These are phyloP conservation scores for Rhinoptilus africanus DNA, from an alignment of 2,113 vertebrate species.

Conservation along the genomic window DNA sequence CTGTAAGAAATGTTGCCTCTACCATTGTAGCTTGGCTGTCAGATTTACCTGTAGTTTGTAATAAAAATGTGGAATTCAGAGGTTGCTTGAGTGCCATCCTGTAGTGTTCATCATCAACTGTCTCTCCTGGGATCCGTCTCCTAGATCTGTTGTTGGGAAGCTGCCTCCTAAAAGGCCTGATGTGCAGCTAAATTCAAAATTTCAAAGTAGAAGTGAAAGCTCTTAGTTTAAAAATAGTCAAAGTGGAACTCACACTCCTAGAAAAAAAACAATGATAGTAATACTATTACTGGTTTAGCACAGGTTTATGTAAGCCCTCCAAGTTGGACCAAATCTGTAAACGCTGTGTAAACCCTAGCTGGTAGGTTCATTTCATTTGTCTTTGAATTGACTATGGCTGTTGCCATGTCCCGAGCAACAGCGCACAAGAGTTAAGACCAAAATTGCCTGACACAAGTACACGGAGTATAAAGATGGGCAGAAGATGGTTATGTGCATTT, in stretches of 20 bases:
- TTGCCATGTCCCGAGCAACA: not conserved
- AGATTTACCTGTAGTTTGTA: not conserved
- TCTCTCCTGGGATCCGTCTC: not conserved
- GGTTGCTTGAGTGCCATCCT: not conserved
- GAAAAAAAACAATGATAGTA: not conserved
- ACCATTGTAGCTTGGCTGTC: not conserved
- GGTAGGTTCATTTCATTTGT: not conserved
- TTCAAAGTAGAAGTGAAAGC: not conserved
- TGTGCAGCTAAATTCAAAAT: not conserved
- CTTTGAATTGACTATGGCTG: not conserved
- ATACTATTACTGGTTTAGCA: not conserved
- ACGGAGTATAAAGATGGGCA: not conserved
- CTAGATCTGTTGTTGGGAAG: not conserved
- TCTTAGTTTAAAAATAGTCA: not conserved
- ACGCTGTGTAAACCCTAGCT: not conserved
- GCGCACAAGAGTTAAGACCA: not conserved
- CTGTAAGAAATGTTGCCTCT: not conserved
- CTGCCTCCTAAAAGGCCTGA: not conserved
- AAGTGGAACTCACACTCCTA: not conserved
- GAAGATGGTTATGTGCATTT: not conserved
- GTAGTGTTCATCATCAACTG: not conserved
- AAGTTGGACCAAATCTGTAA: not conserved
- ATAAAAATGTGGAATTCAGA: not conserved
- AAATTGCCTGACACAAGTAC: not conserved
- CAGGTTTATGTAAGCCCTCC: not conserved